These are phyloP conservation scores for Thera obeliscata DNA, from an alignment of 2,888 invertebrate genomes.

Conservation along the genomic window DNA sequence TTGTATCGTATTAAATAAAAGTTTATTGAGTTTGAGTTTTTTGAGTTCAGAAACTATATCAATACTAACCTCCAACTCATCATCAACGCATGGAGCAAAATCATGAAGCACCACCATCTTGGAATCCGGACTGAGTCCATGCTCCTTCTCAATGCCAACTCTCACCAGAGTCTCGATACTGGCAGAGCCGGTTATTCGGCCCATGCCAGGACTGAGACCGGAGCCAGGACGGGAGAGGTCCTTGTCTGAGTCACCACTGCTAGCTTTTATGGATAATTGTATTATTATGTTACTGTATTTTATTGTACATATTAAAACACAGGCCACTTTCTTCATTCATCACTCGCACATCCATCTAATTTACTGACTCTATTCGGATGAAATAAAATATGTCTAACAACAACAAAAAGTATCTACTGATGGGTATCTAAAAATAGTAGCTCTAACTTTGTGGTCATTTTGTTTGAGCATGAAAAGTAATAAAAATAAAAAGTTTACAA, in stretches of 20 bases:
- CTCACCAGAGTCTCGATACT: slow-evolving; percentile 95
- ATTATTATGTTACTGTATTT: neutral
- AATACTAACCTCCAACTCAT: slow-evolving; percentile 91
- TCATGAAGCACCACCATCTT: slow-evolving; percentile 98
- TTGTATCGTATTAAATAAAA: no score
- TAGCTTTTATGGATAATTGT: slow-evolving; percentile 77
- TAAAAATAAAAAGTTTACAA: no score
- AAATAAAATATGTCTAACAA: no score
- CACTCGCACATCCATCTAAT: no score
- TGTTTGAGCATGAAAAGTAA: no score
- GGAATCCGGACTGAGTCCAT: slow-evolving; percentile 95
- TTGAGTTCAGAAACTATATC: neutral
- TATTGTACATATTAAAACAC: no score
- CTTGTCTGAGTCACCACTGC: slow-evolving; percentile 91
- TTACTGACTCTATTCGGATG: no score
- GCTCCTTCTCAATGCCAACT: slow-evolving; percentile 96
- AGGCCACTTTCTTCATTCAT: no score
- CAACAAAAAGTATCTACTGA: no score
- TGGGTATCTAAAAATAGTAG: no score
- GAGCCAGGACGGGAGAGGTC: slow-evolving; percentile 86
- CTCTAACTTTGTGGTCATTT: no score
- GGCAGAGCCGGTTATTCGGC: slow-evolving; percentile 96
- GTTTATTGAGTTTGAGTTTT: no score
- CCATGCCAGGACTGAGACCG: slow-evolving; percentile 91
- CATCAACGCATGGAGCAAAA: slow-evolving; percentile 97